Conservation (phyloP, 2,888 invertebrate genomes). For the Clivina fossor region DNA sequence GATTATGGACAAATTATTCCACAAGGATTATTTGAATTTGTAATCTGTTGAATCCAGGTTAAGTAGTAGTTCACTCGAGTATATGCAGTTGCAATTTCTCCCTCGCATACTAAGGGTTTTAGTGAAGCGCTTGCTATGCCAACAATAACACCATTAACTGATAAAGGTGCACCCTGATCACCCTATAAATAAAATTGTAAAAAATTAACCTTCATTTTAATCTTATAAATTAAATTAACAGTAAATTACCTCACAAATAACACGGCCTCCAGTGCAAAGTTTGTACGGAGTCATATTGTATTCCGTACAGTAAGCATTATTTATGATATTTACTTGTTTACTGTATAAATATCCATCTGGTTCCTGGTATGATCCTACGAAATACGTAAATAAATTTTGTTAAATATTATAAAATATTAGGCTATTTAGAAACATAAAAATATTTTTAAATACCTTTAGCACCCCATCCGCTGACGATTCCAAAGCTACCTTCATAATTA, state of each 20-base stretch:
- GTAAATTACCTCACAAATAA: conserved; percentile 15
- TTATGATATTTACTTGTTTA: conserved; percentile 14
- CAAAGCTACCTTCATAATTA: not conserved
- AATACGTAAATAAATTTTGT: too few relatives aligned
- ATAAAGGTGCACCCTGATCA: conserved; percentile 27
- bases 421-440: too few relatives aligned
- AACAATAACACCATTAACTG: conserved; percentile 9
- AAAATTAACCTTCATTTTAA: not conserved
- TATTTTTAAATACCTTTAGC: conserved; percentile 6
- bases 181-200: conserved; percentile 10
- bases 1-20: too few relatives aligned
- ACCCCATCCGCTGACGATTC: conserved; percentile 20
- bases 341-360: too few relatives aligned
- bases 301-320: conserved; percentile 16
- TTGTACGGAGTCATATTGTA: conserved; percentile 17
- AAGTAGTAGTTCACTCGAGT: conserved; percentile 26
- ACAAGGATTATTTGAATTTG: too few relatives aligned
- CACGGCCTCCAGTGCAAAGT: conserved; percentile 19
- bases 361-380: too few relatives aligned
- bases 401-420: too few relatives aligned
- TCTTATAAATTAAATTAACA: not conserved
- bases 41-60: conserved; percentile 23
- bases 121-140: conserved; percentile 23
- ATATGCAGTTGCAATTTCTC: not conserved
- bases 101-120: conserved; percentile 8